These are phyloP conservation scores for Cynopterus sphinx DNA, from an alignment of 2,797 vertebrate genomes.

Conservation along the genomic window DNA sequence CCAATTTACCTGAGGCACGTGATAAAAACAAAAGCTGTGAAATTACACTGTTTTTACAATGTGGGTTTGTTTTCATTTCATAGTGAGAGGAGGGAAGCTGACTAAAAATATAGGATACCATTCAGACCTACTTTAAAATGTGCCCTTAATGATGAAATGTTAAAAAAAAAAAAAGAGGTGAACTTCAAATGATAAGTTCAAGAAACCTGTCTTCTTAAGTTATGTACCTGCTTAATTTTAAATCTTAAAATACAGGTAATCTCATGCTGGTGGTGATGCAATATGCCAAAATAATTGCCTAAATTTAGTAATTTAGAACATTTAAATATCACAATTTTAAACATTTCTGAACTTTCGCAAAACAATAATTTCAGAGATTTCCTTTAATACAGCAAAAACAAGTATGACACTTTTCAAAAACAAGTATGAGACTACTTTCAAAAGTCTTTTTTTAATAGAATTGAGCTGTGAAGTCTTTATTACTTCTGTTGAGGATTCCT, in stretches of 20 bases:
- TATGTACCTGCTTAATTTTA: conserved; percentile 12
- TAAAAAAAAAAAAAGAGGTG: neutral
- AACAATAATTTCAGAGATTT: conserved; percentile 10
- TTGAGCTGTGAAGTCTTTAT: conserved; percentile 34
- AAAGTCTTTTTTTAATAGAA: neutral
- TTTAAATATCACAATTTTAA: conserved; percentile 43
- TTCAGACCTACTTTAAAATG: conserved; percentile 42
- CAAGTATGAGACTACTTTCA: neutral
- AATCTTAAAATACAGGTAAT: conserved; percentile 13
- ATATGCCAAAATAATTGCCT: neutral
- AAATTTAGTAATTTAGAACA: conserved; percentile 29
- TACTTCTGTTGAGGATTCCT: conserved; percentile 37
- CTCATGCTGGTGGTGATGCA: neutral
- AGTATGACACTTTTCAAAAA: conserved; percentile 3
- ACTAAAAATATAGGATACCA: conserved; percentile 5
- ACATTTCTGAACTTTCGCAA: conserved; percentile 28
- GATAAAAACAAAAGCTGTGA: conserved; percentile 22
- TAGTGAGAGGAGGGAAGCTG: neutral
- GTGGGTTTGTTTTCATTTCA: conserved; percentile 40
- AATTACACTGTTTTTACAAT: conserved; percentile 11
- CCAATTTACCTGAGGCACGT: neutral
- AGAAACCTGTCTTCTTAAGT: conserved; percentile 10
- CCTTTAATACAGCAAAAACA: conserved; percentile 14
- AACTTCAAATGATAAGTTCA: conserved; percentile 6
- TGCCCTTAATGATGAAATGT: neutral